Percentiles rank a stretch among this genome's conserved stretches.
Evolutionary conservation across 1,140 invertebrate species (phyloP).

Genomic region (Leptestheria dahalacensis): DNA sequence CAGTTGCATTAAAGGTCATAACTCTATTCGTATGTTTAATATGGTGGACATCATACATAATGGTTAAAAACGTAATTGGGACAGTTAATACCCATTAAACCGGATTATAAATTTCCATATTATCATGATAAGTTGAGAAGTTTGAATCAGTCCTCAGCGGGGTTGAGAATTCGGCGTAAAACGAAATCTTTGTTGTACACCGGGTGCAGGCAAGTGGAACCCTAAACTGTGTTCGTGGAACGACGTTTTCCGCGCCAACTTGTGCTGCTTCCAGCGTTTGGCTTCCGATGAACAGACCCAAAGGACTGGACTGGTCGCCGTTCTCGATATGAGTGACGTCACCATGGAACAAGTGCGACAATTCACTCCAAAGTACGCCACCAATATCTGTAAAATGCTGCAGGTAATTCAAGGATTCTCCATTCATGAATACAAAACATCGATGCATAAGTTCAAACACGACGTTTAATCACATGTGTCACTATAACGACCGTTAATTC

Average conservation of each 20-base stretch:
- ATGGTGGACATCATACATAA: too few species aligned
- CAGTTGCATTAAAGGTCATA: too few species aligned
- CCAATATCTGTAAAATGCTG: constrained; percentile 43
- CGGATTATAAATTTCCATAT: too few species aligned
- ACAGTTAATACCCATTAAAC: too few species aligned
- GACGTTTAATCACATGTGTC: not conserved
- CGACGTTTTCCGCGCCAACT: constrained; percentile 40
- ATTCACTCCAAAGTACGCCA: constrained; percentile 50
- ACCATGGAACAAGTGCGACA: constrained; percentile 47
- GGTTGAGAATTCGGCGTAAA: not conserved
- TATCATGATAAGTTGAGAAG: too few species aligned
- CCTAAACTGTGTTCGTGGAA: constrained; percentile 37
- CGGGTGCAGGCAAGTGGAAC: constrained; percentile 47
- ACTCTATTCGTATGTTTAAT: too few species aligned
- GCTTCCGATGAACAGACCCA: constrained; percentile 44
- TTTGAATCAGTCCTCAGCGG: not conserved
- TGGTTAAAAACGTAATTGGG: too few species aligned
- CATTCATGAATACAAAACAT: too few species aligned
- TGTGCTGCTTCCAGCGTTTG: constrained; percentile 40
- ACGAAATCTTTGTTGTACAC: too few species aligned
- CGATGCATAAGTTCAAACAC: too few species aligned
- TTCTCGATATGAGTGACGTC: constrained; percentile 51
- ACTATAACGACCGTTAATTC: too few species aligned
- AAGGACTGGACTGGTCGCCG: constrained; percentile 38
- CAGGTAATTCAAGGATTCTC: too few species aligned